Base-by-base conservation (phyloP, 2,888 invertebrate species). In the Hyalella azteca region DNA sequence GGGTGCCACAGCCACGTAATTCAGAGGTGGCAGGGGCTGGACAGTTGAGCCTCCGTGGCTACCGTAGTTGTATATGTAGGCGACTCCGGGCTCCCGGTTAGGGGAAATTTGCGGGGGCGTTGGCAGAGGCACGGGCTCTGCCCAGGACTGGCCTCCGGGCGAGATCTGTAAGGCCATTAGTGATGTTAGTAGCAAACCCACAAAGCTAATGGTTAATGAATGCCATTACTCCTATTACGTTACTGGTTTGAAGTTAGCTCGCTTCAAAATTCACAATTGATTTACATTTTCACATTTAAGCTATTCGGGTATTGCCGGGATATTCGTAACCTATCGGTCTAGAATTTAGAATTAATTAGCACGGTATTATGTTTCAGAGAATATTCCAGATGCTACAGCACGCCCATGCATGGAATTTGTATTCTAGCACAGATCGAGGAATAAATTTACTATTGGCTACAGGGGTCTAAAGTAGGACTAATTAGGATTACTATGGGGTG, bases 61-160 rank as follows among this genome's bases (percentile, higher is more conserved):
- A 15, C 81, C 81, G 59, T 84, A 84, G 3, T 80, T 80, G 48
- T 84, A 84, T 73, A 84, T 82, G 78, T 84, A 84, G 66, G 84
- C 84, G 15, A 84, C 84, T 4, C 84, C 84, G 4, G 84, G 84
- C 78, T 84, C 84, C 26, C 79, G 40, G 45, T 80, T 54, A 22
- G 84, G 82, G 19, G 82, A 82, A 45, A 82, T 45, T 45, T 82
- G 82, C n/a, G 84, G 84, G 22, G 84, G 84, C 9, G 84, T 84
- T 3, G 84, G 81, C 75, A 84, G 79, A 2, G 84, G 84, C 13
- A 84, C 81, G 36, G 84, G 84, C 4, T 84, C 84, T 39, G 81
- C 81, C 84, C 84, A 84, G 11, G 84, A 84, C 48, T 82, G 82
- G 26, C 82, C 76, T 9, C 84, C 84, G 3, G 84, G 84, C 39